Evolutionary conservation across 2,888 invertebrate genomes (phyloP), one percentile per base, ranked within the genome.

Genomic region (Margaritifera margaritifera): DNA sequence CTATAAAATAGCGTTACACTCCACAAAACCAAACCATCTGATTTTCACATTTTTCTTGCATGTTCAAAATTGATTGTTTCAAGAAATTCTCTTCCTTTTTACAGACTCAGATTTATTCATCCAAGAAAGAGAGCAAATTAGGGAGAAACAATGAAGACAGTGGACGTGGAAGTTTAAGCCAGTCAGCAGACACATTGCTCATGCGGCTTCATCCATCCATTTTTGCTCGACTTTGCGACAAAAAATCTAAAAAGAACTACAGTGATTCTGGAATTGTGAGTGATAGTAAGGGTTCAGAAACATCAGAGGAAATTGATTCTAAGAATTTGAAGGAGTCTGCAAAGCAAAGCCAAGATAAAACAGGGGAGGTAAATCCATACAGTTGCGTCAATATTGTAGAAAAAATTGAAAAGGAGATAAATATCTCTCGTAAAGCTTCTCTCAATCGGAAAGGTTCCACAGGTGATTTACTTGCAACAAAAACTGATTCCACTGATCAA

Each of bases 311-410:
- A 42, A 42, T 11, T 42, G 11, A 42, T 42, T 42, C 11, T 1
- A 42, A 42, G 42, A 42, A 42, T 42, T 42, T 42, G 2, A 11
- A 42, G 11, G 42, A 42, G 42, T 11, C 8, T 42, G 11, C 42
- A 42, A 11, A 42, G 11, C 11, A 42, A 42, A 11, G 11, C 11
- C 42, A 42, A 42, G 42, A 8, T 25, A 60, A 56, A 20, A 55
- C 59, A 50, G 62, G 60, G 27, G 58, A 62, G 24, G 72, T 75
- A 20, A 76, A 69, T 63, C 80, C 80, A 19, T 80, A 80, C 56
- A 74, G 77, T 69, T 77, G 78, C 79, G 77, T 79, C 4, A 71
- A 80, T 62, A 75, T 80, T 59, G 72, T 79, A 6, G 72, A 74
- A 31, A 66, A 73, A 64, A 63, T 76, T 51, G 61, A 69, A 42